These are phyloP conservation scores for Vulpes lagopus DNA, from an alignment of 2,113 vertebrate genomes.

Conservation along the genomic window DNA sequence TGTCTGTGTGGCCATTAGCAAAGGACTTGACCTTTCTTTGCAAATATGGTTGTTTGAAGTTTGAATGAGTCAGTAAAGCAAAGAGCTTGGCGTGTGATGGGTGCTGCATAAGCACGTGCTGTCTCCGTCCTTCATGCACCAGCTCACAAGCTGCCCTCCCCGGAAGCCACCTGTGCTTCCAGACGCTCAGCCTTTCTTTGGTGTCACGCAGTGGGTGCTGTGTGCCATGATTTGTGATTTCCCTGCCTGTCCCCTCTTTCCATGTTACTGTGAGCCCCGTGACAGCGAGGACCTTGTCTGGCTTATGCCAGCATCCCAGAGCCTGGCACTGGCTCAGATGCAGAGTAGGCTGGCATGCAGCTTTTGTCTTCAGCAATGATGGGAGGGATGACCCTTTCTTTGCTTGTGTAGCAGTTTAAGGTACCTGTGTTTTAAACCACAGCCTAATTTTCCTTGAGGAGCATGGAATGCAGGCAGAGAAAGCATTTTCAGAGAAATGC, in stretches of 20 bases:
- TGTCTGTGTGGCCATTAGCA: no score
- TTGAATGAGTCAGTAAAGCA: neutral
- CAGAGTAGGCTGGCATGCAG: fast-evolving
- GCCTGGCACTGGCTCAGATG: neutral
- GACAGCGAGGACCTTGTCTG: neutral
- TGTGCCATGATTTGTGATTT: neutral
- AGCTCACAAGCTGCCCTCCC: neutral
- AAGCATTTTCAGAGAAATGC: neutral
- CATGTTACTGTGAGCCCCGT: fast-evolving
- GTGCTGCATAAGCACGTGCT: fast-evolving
- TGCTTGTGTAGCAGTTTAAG: neutral
- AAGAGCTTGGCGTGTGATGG: fast-evolving
- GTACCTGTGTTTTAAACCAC: no score
- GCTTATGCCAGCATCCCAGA: neutral
- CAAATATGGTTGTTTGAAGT: neutral
- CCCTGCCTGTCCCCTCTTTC: neutral
- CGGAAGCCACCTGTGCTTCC: neutral
- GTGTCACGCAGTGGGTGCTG: fast-evolving
- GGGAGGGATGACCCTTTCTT: neutral
- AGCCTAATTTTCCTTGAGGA: fast-evolving
- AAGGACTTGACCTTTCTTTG: neutral
- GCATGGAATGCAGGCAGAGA: fast-evolving
- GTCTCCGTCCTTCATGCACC: fast-evolving
- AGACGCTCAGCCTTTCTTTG: neutral
- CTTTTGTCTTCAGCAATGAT: fast-evolving